Base-by-base conservation (phyloP, 2,888 invertebrate genomes). In the Drosophila cognata region DNA sequence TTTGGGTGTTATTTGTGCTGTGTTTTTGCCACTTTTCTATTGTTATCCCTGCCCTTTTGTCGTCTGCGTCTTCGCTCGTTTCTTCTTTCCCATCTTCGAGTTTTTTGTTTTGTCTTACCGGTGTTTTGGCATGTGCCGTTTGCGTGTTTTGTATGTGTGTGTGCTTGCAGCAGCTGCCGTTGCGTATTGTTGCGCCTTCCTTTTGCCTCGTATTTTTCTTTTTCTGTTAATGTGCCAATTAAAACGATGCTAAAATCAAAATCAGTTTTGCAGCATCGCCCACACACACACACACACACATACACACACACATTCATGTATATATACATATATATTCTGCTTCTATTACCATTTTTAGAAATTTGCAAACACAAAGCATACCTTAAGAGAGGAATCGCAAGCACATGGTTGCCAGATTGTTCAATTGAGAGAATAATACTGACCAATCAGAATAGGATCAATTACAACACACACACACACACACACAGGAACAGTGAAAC, bases 11-110 rank as follows among this genome's bases (percentile, higher is more conserved):
- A 68, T 79, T 82, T 77, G 70, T 60, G 60, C 72, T 31, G 59
- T 73, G 86, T 88, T 85, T 88, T 74, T 77, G 75, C 61, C 81
- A 68, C 74, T 73, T 73, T 67, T 65, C 65, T 69, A 82, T 88
- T 88, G 84, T 84, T 68, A 51, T 48, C 52, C 62, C 8, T n/a
- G 28, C 36, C 63, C 31, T 10, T 33, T 33, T 33, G 10, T 33
- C 51, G 73, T 56, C 61, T 52, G 50, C 52, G 53, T 56, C 64
- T 56, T 28, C 35, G 46, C 48, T 53, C 52, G 18, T 50, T 59
- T 60, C 66, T 58, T 50, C 41, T 33, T 60, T 59, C 25, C 29
- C 41, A 56, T 52, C 53, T 55, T 70, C 60, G 59, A 31, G 53
- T 59, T 69, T 50, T 21, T 35, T 57, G 31, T 52, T 56, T 63